These are phyloP conservation scores for Entomobrya proxima DNA, from an alignment of 2,888 invertebrate genomes.

Conservation along the genomic window DNA sequence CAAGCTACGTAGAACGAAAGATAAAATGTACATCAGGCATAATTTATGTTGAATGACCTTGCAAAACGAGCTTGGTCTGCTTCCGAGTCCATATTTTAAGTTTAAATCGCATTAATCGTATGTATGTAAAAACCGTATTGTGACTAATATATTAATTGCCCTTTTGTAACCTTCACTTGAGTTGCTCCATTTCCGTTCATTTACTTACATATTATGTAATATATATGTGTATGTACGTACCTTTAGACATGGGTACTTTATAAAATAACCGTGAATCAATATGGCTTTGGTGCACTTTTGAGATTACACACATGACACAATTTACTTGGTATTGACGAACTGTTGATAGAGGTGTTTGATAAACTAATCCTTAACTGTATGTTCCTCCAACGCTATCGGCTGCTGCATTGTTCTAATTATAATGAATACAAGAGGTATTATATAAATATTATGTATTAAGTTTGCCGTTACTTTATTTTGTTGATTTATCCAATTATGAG, in stretches of 20 bases:
- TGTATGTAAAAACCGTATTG: slow-evolving; percentile 28
- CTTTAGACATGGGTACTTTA: slow-evolving; percentile 20
- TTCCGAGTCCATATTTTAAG: slow-evolving; percentile 40
- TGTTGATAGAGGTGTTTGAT: slow-evolving; percentile 27
- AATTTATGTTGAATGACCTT: slow-evolving; percentile 38
- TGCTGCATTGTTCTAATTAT: slow-evolving; percentile 37
- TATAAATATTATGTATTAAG: slow-evolving; percentile 6
- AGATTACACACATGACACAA: slow-evolving; percentile 17
- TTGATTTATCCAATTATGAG: slow-evolving; percentile 31
- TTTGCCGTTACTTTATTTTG: slow-evolving; percentile 8
- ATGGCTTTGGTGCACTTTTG: slow-evolving; percentile 53
- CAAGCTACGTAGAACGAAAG: slow-evolving; percentile 66
- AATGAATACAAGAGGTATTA: background rate
- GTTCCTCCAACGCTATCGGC: slow-evolving; percentile 40
- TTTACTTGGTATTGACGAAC: slow-evolving; percentile 12
- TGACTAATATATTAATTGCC: slow-evolving; percentile 55
- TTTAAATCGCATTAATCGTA: slow-evolving; percentile 17
- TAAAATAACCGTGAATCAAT: slow-evolving; percentile 14
- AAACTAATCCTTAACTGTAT: slow-evolving; percentile 36
- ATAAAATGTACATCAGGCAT: slow-evolving; percentile 21
- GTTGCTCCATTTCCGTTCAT: slow-evolving; percentile 39
- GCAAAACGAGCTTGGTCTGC: slow-evolving; percentile 56
- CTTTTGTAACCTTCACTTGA: slow-evolving; percentile 35
- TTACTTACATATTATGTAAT: background rate
- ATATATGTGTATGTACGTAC: slow-evolving; percentile 3